Evolutionary conservation across 2,888 invertebrate genomes (phyloP).

Genomic region (Acanthoscelides obtectus): DNA sequence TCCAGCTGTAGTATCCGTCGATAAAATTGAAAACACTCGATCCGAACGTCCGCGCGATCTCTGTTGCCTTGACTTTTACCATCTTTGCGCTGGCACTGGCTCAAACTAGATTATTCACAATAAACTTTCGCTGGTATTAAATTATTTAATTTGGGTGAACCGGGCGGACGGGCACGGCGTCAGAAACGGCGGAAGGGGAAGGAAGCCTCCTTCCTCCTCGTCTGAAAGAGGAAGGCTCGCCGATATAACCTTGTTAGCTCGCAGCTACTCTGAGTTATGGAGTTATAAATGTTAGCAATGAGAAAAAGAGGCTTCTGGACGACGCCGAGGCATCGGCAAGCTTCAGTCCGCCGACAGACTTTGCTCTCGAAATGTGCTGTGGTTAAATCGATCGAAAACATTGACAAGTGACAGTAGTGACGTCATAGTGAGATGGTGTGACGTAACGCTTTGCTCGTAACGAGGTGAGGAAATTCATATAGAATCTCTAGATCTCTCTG

Average conservation of each 20-base stretch:
- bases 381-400: too few species aligned
- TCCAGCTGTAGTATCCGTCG: too few species aligned
- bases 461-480: too few species aligned
- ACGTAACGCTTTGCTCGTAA: too few species aligned
- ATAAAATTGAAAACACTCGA: neutral
- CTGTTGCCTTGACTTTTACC: neutral
- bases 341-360: conserved; percentile 33
- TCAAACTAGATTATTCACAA: conserved; percentile 52
- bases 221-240: conserved; percentile 28
- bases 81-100: conserved; percentile 21
- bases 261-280: conserved; percentile 46
- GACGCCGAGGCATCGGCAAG: conserved; percentile 35
- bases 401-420: too few species aligned
- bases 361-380: neutral
- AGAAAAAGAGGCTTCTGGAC: conserved; percentile 39
- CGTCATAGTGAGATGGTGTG: too few species aligned
- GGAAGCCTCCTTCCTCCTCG: neutral
- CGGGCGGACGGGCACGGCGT: conserved; percentile 43
- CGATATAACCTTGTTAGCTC: conserved; percentile 49
- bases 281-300: conserved; percentile 47
- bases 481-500: too few species aligned
- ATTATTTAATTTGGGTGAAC: conserved; percentile 50
- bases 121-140: conserved; percentile 52
- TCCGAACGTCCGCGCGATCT: neutral
- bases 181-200: neutral